Evolutionary conservation across 2,888 invertebrate species (phyloP).

Genomic region (Archips xylosteana): DNA sequence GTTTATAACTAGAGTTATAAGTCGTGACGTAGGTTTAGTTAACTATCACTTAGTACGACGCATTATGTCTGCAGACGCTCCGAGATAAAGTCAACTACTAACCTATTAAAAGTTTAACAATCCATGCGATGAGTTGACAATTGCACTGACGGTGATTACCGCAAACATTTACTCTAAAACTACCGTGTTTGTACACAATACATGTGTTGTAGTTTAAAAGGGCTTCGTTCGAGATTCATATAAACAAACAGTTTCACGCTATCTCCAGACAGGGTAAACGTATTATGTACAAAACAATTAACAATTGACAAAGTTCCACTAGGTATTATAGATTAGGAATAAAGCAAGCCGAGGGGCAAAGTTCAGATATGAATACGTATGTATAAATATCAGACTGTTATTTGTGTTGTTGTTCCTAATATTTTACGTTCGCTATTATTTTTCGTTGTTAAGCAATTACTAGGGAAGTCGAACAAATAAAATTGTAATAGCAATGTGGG

Average conservation of each 20-base stretch:
- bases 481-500: background rate
- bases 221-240: background rate
- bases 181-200: background rate
- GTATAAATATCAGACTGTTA: background rate
- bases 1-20: background rate
- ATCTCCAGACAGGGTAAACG: slow-evolving; percentile 4
- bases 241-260: slow-evolving; percentile 2
- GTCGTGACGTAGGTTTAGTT: background rate
- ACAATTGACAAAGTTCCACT: background rate
- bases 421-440: background rate
- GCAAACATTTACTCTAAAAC: slow-evolving; percentile 15
- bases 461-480: background rate
- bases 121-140: slow-evolving; percentile 6
- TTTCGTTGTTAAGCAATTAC: slow-evolving; percentile 9
- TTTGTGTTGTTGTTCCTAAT: background rate
- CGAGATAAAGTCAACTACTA: slow-evolving; percentile 14
- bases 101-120: slow-evolving; percentile 25
- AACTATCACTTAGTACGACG: slow-evolving; percentile 13
- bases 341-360: slow-evolving; percentile 3
- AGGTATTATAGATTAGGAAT: background rate
- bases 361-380: background rate
- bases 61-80: slow-evolving; percentile 6
- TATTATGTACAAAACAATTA: background rate
- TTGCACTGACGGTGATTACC: slow-evolving; percentile 15
- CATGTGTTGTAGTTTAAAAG: background rate